A percentile compares a stretch with the other conserved stretches of the same genome.
Evolutionary conservation across 2,797 vertebrate species (phyloP).

Genomic region (Lycodopsis pacificus): DNA sequence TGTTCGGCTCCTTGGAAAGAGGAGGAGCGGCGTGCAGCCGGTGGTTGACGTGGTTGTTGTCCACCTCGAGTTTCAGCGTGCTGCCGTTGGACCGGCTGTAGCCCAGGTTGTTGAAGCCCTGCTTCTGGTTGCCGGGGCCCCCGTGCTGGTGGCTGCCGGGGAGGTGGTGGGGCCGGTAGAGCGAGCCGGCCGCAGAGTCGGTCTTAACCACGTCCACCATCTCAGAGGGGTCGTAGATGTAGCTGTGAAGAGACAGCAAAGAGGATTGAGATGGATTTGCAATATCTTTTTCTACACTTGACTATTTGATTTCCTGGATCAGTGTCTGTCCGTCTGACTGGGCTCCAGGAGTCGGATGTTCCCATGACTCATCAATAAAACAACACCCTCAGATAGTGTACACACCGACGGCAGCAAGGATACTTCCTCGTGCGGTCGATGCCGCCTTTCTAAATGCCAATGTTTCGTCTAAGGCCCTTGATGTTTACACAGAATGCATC

Average conservation of each 20-base stretch:
- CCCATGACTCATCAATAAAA: slow-evolving; percentile 37
- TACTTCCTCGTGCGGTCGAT: background rate
- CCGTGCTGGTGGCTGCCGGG: background rate
- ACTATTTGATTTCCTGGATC: slow-evolving; percentile 31
- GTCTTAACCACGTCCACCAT: slow-evolving; percentile 75
- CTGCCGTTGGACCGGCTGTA: slow-evolving; percentile 79
- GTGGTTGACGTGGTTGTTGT: slow-evolving; percentile 87
- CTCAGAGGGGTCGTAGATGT: slow-evolving; percentile 88
- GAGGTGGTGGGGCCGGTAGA: slow-evolving; percentile 76
- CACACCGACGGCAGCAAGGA: slow-evolving; percentile 13
- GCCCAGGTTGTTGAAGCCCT: slow-evolving; percentile 84
- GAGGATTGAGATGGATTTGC: background rate
- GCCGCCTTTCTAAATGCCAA: slow-evolving; percentile 19
- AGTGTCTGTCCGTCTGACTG: slow-evolving; percentile 17
- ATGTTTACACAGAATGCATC: slow-evolving; percentile 21
- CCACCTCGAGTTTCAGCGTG: slow-evolving; percentile 79
- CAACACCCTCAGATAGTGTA: background rate
- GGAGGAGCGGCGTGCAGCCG: slow-evolving; percentile 65
- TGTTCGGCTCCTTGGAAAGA: slow-evolving; percentile 32
- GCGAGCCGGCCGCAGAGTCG: slow-evolving; percentile 72
- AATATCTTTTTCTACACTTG: background rate
- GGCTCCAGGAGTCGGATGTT: slow-evolving; percentile 43
- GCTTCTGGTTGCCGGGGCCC: slow-evolving; percentile 72
- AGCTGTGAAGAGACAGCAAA: slow-evolving; percentile 80
- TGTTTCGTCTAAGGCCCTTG: background rate